Evolutionary conservation across 2,888 invertebrate species (phyloP).

Genomic region (Criorhina ranunculi): DNA sequence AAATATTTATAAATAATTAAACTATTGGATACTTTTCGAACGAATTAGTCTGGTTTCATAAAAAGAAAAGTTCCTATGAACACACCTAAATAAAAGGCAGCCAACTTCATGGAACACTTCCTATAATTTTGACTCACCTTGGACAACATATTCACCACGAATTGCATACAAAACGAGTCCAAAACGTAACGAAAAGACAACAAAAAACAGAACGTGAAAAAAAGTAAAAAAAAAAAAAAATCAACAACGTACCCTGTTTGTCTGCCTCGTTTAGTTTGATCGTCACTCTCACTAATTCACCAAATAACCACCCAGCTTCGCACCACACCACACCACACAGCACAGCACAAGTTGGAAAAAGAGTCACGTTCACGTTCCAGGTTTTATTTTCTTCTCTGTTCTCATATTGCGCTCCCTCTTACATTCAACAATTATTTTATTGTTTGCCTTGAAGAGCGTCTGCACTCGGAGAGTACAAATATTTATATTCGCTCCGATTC

Average conservation of each 20-base stretch:
- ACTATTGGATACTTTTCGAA: no score
- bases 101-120: constrained; percentile 3
- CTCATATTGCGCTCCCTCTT: constrained; percentile 17
- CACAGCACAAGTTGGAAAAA: constrained; percentile 9
- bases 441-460: constrained; percentile 69
- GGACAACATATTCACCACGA: background rate
- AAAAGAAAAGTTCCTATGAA: background rate
- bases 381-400: constrained; percentile 25
- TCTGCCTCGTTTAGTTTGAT: background rate
- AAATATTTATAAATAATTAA: no score
- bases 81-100: background rate
- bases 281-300: constrained; percentile 28
- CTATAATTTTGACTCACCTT: constrained; percentile 43
- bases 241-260: constrained; percentile 37
- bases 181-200: constrained; percentile 53
- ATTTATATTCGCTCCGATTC: background rate
- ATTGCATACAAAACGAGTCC: background rate
- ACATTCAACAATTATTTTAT: constrained; percentile 65
- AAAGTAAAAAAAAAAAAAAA: constrained; percentile 8
- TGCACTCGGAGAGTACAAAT: constrained; percentile 33
- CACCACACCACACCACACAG: no score
- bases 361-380: constrained; percentile 33
- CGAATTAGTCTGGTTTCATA: no score
- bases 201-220: constrained; percentile 27
- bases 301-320: background rate